phyloP scores from a whole-genome alignment of 2,113 vertebrate genomes.

The Sula dactylatra region DNA sequence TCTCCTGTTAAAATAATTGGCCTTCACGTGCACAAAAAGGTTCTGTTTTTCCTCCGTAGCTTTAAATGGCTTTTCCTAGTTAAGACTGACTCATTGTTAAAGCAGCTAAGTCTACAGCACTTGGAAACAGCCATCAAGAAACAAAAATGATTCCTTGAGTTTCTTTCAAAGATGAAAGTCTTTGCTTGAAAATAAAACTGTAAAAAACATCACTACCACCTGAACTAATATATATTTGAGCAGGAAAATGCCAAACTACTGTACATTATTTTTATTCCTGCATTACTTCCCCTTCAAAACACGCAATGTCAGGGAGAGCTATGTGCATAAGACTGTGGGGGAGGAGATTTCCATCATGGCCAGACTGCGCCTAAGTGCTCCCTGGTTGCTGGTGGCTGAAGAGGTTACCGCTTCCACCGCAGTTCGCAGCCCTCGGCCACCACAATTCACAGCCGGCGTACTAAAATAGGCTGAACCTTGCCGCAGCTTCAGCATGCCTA shows the following conservation, averaged over 20 bases:
- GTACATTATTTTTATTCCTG: neutral
- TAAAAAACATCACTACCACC: neutral
- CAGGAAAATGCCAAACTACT: neutral
- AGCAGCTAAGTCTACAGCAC: neutral
- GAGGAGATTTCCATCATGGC: neutral
- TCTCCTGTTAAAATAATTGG: conserved; percentile 13
- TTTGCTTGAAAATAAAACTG: neutral
- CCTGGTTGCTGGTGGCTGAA: neutral
- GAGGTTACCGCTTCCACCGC: neutral
- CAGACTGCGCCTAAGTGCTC: neutral
- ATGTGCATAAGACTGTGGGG: neutral
- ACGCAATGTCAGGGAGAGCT: neutral
- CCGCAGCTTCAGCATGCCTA: rapidly evolving
- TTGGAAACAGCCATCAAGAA: conserved; percentile 22
- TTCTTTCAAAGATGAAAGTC: neutral
- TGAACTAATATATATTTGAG: neutral
- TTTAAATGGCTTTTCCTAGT: conserved; percentile 21
- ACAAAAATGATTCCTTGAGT: neutral
- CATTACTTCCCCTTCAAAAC: neutral
- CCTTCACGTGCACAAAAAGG: neutral
- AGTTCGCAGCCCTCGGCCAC: neutral
- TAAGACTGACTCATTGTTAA: conserved; percentile 10
- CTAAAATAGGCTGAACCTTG: neutral
- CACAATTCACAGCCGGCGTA: neutral
- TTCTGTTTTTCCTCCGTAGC: neutral